A percentile compares a stretch with the other conserved stretches of the same genome.
phyloP scores from a whole-genome alignment of 2,888 invertebrate genomes.

The Tuta absoluta region DNA sequence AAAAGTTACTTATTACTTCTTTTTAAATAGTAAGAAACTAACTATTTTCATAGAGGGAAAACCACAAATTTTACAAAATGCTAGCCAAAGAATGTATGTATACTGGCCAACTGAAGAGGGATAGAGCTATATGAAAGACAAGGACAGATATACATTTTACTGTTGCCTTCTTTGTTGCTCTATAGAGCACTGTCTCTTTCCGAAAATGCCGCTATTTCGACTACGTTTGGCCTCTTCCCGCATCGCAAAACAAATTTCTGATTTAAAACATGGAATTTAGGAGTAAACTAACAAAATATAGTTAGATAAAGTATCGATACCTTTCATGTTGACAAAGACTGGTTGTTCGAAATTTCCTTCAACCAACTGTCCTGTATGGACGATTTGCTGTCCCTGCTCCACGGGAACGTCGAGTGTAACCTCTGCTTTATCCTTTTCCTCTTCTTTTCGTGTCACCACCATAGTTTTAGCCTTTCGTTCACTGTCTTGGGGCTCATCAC shows the following conservation, averaged over 20 bases:
- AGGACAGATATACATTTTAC: not conserved
- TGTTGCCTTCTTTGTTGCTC: slow-evolving; percentile 4
- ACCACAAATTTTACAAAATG: no score
- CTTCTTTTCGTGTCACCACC: slow-evolving; percentile 61
- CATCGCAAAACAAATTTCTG: not conserved
- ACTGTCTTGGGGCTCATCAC: slow-evolving; percentile 66
- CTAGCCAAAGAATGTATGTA: no score
- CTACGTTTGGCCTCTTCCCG: not conserved
- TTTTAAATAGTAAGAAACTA: no score
- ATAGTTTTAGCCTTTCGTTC: slow-evolving; percentile 71
- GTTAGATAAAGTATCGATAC: not conserved
- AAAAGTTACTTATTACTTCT: no score
- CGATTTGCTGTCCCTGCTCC: slow-evolving; percentile 74
- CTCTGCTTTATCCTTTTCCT: slow-evolving; percentile 70
- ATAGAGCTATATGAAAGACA: not conserved
- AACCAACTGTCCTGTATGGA: slow-evolving; percentile 72
- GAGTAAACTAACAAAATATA: not conserved
- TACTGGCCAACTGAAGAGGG: not conserved
- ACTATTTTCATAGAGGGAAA: no score
- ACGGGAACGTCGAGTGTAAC: slow-evolving; percentile 73
- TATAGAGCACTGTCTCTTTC: slow-evolving; percentile 6
- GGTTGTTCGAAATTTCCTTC: slow-evolving; percentile 77
- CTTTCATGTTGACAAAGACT: slow-evolving; percentile 76
- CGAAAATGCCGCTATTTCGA: not conserved
- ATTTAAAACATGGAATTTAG: not conserved